phyloP scores from a whole-genome alignment of 1,140 invertebrate genomes.

The Ganaspis sp. region DNA sequence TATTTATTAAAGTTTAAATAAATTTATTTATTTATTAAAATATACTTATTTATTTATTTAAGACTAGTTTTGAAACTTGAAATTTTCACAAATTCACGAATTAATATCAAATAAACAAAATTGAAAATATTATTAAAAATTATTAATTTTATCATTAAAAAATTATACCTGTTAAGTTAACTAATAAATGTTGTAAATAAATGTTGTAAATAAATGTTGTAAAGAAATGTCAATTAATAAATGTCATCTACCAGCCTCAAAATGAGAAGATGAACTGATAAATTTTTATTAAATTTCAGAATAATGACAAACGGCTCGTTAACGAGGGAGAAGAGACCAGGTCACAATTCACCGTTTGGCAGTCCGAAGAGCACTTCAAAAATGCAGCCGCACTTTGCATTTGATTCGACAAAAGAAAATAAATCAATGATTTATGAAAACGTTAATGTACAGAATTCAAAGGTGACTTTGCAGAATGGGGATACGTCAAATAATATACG shows the following conservation, averaged over 20 bases:
- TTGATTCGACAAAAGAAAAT: slow-evolving; percentile 59
- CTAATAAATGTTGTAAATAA: no score
- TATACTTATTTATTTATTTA: no score
- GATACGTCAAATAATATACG: slow-evolving; percentile 42
- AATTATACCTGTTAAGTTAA: no score
- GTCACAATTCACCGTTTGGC: slow-evolving; percentile 75
- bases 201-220: no score
- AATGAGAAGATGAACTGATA: no score
- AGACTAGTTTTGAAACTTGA: no score
- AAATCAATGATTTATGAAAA: slow-evolving; percentile 55
- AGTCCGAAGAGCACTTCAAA: slow-evolving; percentile 67
- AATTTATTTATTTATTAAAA: no score
- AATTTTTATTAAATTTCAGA: slow-evolving; percentile 76
- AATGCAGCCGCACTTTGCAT: slow-evolving; percentile 63
- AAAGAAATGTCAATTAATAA: no score
- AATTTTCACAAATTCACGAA: neutral
- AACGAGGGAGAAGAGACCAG: slow-evolving; percentile 84
- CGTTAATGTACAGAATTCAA: slow-evolving; percentile 53
- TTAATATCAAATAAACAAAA: neutral
- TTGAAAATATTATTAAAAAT: slow-evolving; percentile 60
- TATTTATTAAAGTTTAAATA: no score
- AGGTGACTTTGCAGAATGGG: slow-evolving; percentile 50
- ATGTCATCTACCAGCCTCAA: no score
- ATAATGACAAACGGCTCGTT: slow-evolving; percentile 93
- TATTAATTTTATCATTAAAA: slow-evolving; percentile 38